Evolutionary conservation across 53 echinoderm and acorn worm genomes (phyloP), one percentile per base, ranked within the genome.

Genomic region (Arbacia lixula): DNA sequence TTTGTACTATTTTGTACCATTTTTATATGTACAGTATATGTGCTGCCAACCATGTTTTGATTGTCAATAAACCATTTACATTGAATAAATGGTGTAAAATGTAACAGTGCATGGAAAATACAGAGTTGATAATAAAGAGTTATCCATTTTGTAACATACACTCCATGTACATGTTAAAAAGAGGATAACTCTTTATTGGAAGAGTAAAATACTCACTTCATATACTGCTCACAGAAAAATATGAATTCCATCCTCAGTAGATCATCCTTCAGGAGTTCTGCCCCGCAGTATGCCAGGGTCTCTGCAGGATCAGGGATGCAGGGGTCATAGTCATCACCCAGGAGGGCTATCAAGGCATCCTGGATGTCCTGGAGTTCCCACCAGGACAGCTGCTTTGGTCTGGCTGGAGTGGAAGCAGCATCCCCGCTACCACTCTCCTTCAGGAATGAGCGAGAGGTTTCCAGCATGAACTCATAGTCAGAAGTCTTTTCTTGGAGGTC

Each of bases 251-350:
- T 36, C 10, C 81, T 67, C 51, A 89, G 52, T 12, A 32, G 36
- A 2, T 78, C 52, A 50, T 93, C 80, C 14, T 87, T 84, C 84
- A 93, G 83, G 14, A 93, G 79, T 60, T 89, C 79, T 38, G 89
- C 68, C 3, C 89, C 89, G 31, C 87, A 71, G 40, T 33, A 20
- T 63, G 78, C 71, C 22, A 93, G 72, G 17, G 87, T 61, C 9
- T 89, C 69, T 34, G 83, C 89, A n/a, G 85, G 71, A 69, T 89
- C 87, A 35, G 64, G 17, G 19, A 52, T 28, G 17, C 41, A 22
- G 0, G 62, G 82, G 30, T 43, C 49, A 32, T 60, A 63, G 62
- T 35, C 35, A 32, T 63, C 64, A 20, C 64, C 30, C 19, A 81
- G 40, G 31, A 81, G 29, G 61, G 63, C 63, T 26, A 8, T 32